phyloP scores from a whole-genome alignment of 2,888 invertebrate species.

The Plebejus argus region DNA sequence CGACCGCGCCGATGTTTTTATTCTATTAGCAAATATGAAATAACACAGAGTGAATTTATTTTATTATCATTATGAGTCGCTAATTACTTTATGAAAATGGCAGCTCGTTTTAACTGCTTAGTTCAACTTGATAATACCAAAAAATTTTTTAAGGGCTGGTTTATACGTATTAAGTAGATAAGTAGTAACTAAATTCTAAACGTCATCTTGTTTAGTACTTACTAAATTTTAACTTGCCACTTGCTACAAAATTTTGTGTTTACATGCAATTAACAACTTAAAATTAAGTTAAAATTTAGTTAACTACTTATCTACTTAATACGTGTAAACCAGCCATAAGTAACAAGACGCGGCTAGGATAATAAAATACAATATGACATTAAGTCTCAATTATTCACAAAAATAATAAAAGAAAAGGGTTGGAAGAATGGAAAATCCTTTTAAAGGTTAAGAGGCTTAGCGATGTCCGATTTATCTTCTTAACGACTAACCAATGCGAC shows the following conservation, averaged over 20 bases:
- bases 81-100: background rate
- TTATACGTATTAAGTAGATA: too few relatives aligned
- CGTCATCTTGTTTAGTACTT: too few relatives aligned
- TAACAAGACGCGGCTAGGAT: background rate
- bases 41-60: background rate
- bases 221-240: too few relatives aligned
- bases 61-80: background rate
- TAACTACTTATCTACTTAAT: too few relatives aligned
- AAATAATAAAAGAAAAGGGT: slow-evolving; percentile 25
- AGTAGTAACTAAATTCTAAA: too few relatives aligned
- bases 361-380: background rate
- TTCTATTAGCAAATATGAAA: background rate
- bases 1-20: slow-evolving; percentile 5
- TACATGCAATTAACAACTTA: too few relatives aligned
- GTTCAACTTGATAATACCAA: background rate
- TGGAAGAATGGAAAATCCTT: slow-evolving; percentile 42
- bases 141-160: too few relatives aligned
- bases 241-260: too few relatives aligned
- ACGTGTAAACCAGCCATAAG: too few relatives aligned
- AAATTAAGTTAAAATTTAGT: too few relatives aligned
- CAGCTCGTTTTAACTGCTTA: background rate
- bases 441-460: slow-evolving; percentile 66
- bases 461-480: slow-evolving; percentile 70
- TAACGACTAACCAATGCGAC: slow-evolving; percentile 71
- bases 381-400: slow-evolving; percentile 40